Conservation (phyloP, 2,113 vertebrate species). For the Cavia porcellus region DNA sequence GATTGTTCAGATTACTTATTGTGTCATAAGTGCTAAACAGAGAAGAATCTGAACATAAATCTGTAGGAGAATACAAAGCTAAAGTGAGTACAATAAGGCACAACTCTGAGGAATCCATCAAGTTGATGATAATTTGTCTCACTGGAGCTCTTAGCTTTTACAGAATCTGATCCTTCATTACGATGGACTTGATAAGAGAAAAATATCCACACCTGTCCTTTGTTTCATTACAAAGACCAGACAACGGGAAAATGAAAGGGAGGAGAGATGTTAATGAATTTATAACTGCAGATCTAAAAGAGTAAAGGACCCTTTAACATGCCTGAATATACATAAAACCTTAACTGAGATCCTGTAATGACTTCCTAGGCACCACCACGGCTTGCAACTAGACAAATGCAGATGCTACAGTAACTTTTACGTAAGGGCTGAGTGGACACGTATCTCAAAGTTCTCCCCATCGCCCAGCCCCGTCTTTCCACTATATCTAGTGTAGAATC, state of each 20-base stretch:
- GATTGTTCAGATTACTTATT: background rate
- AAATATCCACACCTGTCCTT: background rate
- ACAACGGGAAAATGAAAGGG: background rate
- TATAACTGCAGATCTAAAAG: background rate
- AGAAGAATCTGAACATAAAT: background rate
- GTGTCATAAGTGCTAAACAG: background rate
- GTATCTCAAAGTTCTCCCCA: background rate
- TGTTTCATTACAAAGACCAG: background rate
- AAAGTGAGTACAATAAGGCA: background rate
- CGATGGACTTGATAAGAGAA: background rate
- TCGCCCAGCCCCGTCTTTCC: background rate
- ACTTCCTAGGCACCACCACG: background rate
- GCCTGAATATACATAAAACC: background rate
- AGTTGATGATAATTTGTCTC: background rate
- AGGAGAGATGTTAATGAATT: background rate
- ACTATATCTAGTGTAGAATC: background rate
- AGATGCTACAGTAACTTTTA: background rate
- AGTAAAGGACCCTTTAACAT: background rate
- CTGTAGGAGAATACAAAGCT: background rate
- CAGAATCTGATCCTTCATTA: background rate
- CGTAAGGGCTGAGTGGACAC: background rate
- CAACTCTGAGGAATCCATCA: background rate
- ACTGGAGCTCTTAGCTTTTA: background rate
- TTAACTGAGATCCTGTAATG: background rate
- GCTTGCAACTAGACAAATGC: background rate